Base-by-base conservation (phyloP, 2,113 vertebrate species). In the Peromyscus maniculatus region DNA sequence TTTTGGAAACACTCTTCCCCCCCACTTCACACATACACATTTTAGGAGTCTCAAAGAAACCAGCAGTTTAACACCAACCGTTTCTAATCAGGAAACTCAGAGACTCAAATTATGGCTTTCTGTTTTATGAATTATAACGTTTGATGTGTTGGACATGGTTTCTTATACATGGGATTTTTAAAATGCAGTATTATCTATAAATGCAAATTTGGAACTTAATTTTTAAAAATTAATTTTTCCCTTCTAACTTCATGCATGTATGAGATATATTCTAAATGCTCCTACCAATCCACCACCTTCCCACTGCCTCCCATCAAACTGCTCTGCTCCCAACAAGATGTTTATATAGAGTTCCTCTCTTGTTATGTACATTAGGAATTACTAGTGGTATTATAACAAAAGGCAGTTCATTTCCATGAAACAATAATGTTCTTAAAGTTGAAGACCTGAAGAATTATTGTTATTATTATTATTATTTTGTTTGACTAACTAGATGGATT, bases 141-240 rank as follows among this genome's bases (percentile, higher is more conserved):
- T 94, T 96, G 19, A 0, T 96, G 96, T 97, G 97, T 80, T 95
- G 87, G 96, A 36, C 31, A 94, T 8, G 64, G 4, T 91, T 91
- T 98, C 93, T 96, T 96, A 69, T n/a, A 90, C 16, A 6, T 46
- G 72, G 87, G 87, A 97, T 93, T 97, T 84, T 64, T 95, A 89
- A 46, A 62, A 96, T 86, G 0, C 89, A 24, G 2, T 55, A 84
- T 22, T 95, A 89, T 94, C 8, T 66, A 93, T 64, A 67, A 96
- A 87, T 46, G 96, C 91, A 33, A 96, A 96, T 96, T 94, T 62
- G 46, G 87, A 97, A 89, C 84, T 67, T 46, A 87, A 69, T 11
- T 66, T 36, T 67, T 69, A 22, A 87, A 62, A 13, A 57, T 46
- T 11, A 6, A 49, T 21, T 87, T 49, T 67, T 87, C 19, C 0